phyloP scores from a whole-genome alignment of 1,140 invertebrate genomes.

The Lepidotrigona ventralis region DNA sequence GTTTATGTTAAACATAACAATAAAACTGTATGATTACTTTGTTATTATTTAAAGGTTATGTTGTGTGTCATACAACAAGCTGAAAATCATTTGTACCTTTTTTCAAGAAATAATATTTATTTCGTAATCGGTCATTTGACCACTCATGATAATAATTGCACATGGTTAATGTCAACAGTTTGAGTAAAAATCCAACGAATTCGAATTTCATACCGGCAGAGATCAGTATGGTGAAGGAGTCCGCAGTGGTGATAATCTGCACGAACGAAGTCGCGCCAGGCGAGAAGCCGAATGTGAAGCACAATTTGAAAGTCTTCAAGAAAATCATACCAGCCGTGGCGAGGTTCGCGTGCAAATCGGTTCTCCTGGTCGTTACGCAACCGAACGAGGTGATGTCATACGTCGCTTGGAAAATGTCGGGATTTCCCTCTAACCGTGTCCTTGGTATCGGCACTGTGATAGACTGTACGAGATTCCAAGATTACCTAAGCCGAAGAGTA shows the following conservation, averaged over 20 bases:
- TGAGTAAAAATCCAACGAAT: no score
- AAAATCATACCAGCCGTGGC: constrained; percentile 82
- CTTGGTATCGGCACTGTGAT: constrained; percentile 85
- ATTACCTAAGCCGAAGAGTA: constrained; percentile 81
- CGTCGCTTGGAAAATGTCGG: constrained; percentile 85
- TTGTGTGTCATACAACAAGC: no score
- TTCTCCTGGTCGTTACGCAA: constrained; percentile 83
- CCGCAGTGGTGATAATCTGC: constrained; percentile 70
- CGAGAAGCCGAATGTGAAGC: constrained; percentile 75
- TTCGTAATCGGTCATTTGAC: no score
- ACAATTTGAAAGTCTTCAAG: constrained; percentile 84
- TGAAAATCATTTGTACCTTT: no score
- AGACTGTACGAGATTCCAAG: constrained; percentile 83
- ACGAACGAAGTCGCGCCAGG: constrained; percentile 56
- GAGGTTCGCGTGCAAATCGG: constrained; percentile 81
- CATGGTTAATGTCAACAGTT: no score
- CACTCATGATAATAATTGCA: no score
- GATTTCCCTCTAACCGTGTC: constrained; percentile 82
- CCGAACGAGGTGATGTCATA: constrained; percentile 85
- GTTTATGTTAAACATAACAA: no score
- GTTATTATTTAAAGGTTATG: no score
- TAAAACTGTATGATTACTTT: no score
- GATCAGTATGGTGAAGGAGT: constrained; percentile 70
- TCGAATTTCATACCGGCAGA: constrained; percentile 53
- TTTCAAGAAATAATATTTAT: no score